Base-by-base conservation (phyloP, 2,113 vertebrate species). In the Atlantisia rogersi region DNA sequence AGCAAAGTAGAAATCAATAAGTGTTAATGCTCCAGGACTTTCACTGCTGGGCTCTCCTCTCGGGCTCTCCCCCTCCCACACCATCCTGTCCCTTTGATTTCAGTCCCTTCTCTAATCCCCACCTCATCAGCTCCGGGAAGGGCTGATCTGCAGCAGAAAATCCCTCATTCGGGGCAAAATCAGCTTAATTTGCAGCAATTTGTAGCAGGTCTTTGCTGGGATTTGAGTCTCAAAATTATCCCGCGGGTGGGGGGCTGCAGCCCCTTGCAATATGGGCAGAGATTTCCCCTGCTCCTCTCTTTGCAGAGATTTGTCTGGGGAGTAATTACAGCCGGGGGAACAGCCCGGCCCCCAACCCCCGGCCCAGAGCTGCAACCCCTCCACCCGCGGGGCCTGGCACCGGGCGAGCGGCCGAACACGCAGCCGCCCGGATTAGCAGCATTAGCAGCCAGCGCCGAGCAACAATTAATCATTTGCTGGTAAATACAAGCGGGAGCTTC, bases 131-230 rank as follows among this genome's bases (percentile, higher is more conserved):
- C 97, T 98, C 97, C 86, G 92, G 97, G 97, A 97, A 98, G 97
- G 97, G 97, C 96, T 98, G 98, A 98, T 98, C 98, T 98, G 97
- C 96, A 95, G 96, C 95, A 98, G 97, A 98, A 98, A 98, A 98
- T 98, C 98, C 97, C 97, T 98, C 97, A 98, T 98, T 98, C 98
- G 97, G 97, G 97, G 96, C 97, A 97, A 98, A 98, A 98, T 98
- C 98, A 98, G 97, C 98, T 98, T 99, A 98, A 98, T 98, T 98
- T 98, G 97, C 96, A 97, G 97, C 98, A 98, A 98, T 98, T 98
- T 98, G 98, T 97, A 98, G 97, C 97, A 97, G 96, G 97, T 97
- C 97, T 98, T 98, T 98, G 97, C 96, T 97, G 97, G 97, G 98
- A 98, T 98, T 98, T 98, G 97, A 98, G 98, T 98, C 98, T 98